phyloP scores from a whole-genome alignment of 2,888 invertebrate species.

The Nebria brevicollis region DNA sequence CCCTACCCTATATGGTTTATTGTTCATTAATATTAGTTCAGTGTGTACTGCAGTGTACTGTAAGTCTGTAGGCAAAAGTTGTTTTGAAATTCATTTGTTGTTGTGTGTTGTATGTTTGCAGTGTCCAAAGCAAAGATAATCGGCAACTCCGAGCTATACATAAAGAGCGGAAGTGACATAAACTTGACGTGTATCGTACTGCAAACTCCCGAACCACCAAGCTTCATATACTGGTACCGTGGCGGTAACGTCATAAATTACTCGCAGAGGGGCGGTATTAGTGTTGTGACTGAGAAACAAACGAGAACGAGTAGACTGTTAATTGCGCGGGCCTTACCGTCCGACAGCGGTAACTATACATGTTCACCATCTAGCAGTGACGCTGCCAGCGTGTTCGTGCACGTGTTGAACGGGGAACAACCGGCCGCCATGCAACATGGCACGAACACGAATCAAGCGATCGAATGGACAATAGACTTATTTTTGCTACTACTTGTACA shows the following conservation, averaged over 20 bases:
- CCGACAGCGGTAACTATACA: constrained; percentile 90
- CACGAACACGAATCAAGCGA: constrained; percentile 56
- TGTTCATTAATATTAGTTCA: background rate
- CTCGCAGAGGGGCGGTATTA: constrained; percentile 85
- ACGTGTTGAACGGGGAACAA: constrained; percentile 67
- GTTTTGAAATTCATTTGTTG: constrained; percentile 14
- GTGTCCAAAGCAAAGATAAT: constrained; percentile 90
- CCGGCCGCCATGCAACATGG: constrained; percentile 64
- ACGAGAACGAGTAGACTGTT: constrained; percentile 85
- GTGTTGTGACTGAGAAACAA: constrained; percentile 86
- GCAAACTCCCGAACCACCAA: constrained; percentile 84
- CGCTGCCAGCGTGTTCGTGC: constrained; percentile 68
- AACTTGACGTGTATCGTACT: constrained; percentile 89
- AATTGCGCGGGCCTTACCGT: constrained; percentile 83
- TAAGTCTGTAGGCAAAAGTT: background rate
- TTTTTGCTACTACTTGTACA: constrained; percentile 55
- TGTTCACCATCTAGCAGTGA: constrained; percentile 76
- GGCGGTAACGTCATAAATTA: constrained; percentile 85
- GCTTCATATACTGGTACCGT: constrained; percentile 85
- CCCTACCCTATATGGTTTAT: background rate
- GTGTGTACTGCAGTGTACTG: background rate
- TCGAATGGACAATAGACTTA: constrained; percentile 56
- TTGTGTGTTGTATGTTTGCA: constrained; percentile 62
- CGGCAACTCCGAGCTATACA: constrained; percentile 85
- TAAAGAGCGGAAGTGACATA: constrained; percentile 90